These are phyloP conservation scores for Augiades crinisus DNA, from an alignment of 2,888 invertebrate species.

Conservation along the genomic window DNA sequence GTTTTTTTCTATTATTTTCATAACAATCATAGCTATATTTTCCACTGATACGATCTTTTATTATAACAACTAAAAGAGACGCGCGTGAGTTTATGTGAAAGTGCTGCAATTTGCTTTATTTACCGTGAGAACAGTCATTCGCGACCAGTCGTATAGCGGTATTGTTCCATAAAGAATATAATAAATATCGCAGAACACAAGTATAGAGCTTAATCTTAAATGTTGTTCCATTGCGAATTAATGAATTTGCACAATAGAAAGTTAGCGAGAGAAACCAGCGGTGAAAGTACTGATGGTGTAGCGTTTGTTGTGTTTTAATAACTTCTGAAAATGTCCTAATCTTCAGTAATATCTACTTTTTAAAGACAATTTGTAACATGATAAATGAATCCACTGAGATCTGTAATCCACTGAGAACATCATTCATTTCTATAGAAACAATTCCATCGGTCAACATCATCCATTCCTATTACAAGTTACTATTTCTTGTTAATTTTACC, in stretches of 20 bases:
- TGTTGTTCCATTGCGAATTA: slow-evolving; percentile 43
- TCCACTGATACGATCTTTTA: slow-evolving; percentile 15
- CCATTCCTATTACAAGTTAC: too few relatives aligned
- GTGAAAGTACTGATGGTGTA: slow-evolving; percentile 47
- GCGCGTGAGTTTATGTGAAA: slow-evolving; percentile 27
- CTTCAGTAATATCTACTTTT: too few relatives aligned
- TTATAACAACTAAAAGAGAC: slow-evolving; percentile 16
- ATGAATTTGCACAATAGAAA: slow-evolving; percentile 51
- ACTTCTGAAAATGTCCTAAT: slow-evolving; percentile 3
- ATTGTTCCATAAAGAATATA: slow-evolving; percentile 15
- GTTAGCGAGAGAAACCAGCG: slow-evolving; percentile 40
- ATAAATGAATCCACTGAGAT: too few relatives aligned
- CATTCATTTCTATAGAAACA: too few relatives aligned
- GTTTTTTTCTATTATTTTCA: slow-evolving; percentile 1
- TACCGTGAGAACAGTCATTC: slow-evolving; percentile 26
- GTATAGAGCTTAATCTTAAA: slow-evolving; percentile 26
- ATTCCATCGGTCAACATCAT: too few relatives aligned
- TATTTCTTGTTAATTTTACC: too few relatives aligned
- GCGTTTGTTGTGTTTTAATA: slow-evolving; percentile 21
- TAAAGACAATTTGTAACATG: too few relatives aligned
- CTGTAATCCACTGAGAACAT: too few relatives aligned
- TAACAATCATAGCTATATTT: slow-evolving; percentile 17
- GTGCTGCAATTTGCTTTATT: slow-evolving; percentile 23
- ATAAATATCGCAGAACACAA: slow-evolving; percentile 13
- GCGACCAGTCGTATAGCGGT: slow-evolving; percentile 13